Evolutionary conservation across 2,797 vertebrate genomes (phyloP).

Genomic region (Brachyalestes nurse): DNA sequence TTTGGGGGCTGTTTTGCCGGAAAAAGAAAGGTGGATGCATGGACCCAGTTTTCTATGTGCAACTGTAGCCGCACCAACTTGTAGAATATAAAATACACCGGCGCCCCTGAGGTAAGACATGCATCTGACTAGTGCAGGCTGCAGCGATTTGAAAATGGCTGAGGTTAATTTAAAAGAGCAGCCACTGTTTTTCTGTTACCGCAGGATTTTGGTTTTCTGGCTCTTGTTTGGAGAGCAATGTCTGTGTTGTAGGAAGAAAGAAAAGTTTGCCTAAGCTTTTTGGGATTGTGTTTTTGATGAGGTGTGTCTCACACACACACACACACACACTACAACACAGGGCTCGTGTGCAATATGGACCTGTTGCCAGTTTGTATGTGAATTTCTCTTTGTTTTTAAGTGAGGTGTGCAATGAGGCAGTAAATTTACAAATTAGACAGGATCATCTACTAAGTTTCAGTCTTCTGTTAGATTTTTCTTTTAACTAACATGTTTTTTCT

Average conservation of each 20-base stretch:
- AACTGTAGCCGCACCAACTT: not conserved
- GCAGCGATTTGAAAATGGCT: not conserved
- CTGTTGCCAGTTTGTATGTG: constrained; percentile 36
- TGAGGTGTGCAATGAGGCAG: not conserved
- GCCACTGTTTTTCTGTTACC: not conserved
- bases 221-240: not conserved
- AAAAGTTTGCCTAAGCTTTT: not conserved
- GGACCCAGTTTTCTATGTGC: not conserved
- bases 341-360: constrained; percentile 53
- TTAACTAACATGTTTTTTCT: not conserved
- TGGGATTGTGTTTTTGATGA: not conserved
- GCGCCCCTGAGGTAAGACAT: constrained; percentile 7
- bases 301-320: no score
- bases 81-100: not conserved
- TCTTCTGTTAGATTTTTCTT: not conserved
- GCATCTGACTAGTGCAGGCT: constrained; percentile 1
- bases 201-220: not conserved
- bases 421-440: not conserved
- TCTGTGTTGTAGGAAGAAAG: not conserved
- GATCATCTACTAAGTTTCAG: not conserved
- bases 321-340: not conserved
- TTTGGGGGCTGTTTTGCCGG: not conserved
- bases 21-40: not conserved
- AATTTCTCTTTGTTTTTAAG: not conserved
- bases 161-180: not conserved